phyloP scores from a whole-genome alignment of 1,140 invertebrate species.

The Lepidurus arcticus region DNA sequence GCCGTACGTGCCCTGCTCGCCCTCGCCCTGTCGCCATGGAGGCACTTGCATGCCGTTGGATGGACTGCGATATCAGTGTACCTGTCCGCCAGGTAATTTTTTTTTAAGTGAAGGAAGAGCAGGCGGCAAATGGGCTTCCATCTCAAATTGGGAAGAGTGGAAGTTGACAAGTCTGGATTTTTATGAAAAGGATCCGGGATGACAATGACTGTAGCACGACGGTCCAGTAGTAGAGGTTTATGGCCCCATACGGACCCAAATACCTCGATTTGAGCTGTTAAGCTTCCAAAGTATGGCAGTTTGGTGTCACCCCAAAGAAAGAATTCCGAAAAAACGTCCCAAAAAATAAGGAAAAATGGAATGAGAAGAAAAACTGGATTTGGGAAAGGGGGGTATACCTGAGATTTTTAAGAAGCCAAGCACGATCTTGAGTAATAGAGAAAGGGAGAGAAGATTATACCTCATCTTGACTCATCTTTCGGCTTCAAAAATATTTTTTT shows the following conservation, averaged over 20 bases:
- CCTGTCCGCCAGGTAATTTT: slow-evolving; percentile 73
- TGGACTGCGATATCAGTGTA: slow-evolving; percentile 72
- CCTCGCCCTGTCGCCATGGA: slow-evolving; percentile 82
- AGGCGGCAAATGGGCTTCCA: neutral
- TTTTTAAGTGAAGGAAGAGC: neutral
- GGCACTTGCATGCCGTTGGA: slow-evolving; percentile 70
- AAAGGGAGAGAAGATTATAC: neutral
- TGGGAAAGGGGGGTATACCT: neutral
- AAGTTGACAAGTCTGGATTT: neutral
- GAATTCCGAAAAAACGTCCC: no score
- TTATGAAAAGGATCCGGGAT: neutral
- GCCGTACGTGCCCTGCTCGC: slow-evolving; percentile 82
- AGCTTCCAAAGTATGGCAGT: neutral
- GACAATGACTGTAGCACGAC: neutral
- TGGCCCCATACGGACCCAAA: no score
- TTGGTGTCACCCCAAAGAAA: neutral
- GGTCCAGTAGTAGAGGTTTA: neutral
- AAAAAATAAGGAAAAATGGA: neutral
- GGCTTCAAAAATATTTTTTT: neutral
- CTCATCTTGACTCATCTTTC: neutral
- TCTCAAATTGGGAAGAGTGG: neutral
- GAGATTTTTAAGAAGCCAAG: neutral
- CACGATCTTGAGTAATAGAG: neutral
- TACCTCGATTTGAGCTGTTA: neutral
- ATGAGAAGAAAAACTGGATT: neutral